Evolutionary conservation across 1,140 invertebrate genomes (phyloP).

Genomic region (Drosophila carrolli): DNA sequence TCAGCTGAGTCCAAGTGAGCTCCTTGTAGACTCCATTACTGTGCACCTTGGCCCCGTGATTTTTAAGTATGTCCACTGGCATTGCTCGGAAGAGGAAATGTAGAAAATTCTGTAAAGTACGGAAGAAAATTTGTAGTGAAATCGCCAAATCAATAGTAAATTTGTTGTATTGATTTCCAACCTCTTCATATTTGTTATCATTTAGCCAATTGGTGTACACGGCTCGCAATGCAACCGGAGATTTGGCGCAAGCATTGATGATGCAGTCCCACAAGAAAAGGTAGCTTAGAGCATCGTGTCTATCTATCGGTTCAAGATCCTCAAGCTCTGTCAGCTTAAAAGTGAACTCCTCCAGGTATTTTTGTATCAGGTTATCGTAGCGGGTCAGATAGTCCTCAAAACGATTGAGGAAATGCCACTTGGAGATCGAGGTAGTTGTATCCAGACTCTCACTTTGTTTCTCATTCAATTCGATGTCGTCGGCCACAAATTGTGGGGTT

Average conservation of each 20-base stretch:
- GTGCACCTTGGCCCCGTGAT: conserved; percentile 73
- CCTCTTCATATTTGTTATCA: conserved; percentile 85
- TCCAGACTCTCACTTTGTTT: conserved; percentile 62
- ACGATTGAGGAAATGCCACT: conserved; percentile 85
- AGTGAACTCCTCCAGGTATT: conserved; percentile 77
- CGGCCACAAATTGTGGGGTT: conserved; percentile 65
- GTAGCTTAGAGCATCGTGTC: conserved; percentile 85
- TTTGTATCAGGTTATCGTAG: conserved; percentile 61
- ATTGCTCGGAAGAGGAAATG: conserved; percentile 81
- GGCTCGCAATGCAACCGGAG: conserved; percentile 88
- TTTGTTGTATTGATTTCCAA: conserved; percentile 23
- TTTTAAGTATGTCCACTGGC: conserved; percentile 81
- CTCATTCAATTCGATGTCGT: conserved; percentile 70
- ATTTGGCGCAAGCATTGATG: conserved; percentile 88
- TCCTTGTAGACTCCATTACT: conserved; percentile 72
- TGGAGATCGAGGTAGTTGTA: conserved; percentile 31
- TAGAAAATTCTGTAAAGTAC: conserved; percentile 69
- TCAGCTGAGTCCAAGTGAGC: conserved; percentile 67
- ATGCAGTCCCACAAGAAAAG: conserved; percentile 91
- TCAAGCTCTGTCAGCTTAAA: conserved; percentile 77
- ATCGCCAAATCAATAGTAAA: conserved; percentile 49
- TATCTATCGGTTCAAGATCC: conserved; percentile 67
- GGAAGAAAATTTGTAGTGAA: conserved; percentile 51
- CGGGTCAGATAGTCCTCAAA: conserved; percentile 86
- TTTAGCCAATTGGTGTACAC: conserved; percentile 89